These are phyloP conservation scores for Pongo abelii DNA, from an alignment of 2,113 vertebrate species.

Conservation along the genomic window DNA sequence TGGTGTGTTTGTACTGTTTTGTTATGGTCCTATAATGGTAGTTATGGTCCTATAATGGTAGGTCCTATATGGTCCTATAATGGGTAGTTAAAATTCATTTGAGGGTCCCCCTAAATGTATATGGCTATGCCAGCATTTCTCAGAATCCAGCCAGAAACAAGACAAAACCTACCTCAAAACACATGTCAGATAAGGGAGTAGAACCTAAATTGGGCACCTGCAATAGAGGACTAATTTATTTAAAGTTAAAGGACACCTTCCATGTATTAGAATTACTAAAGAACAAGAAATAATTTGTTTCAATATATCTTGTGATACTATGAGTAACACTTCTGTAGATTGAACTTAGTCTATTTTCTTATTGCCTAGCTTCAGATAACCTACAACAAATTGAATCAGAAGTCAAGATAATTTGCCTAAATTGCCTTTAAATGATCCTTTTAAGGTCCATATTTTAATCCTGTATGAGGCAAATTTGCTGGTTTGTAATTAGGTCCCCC, in stretches of 20 bases:
- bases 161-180: slow-evolving; percentile 32
- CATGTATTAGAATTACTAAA: not conserved
- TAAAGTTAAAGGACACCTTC: not conserved
- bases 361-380: not conserved
- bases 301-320: not conserved
- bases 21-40: not conserved
- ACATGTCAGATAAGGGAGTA: not conserved
- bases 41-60: not conserved
- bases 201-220: not conserved
- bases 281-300: not conserved
- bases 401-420: not conserved
- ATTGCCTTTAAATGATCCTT: not conserved
- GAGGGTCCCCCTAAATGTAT: not conserved
- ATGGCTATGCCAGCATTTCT: slow-evolving; percentile 39
- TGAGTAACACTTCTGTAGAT: not conserved
- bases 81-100: slow-evolving; percentile 44
- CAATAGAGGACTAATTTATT: not conserved
- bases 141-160: slow-evolving; percentile 53
- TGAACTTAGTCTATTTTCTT: not conserved
- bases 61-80: not conserved
- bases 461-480: slow-evolving; percentile 52
- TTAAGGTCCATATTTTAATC: not conserved
- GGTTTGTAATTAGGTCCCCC: slow-evolving; percentile 64
- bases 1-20: slow-evolving; percentile 31
- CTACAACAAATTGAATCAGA: not conserved